phyloP scores from a whole-genome alignment of 92 coral and sea anemone species.

The Umimayanthus chanpuru region DNA sequence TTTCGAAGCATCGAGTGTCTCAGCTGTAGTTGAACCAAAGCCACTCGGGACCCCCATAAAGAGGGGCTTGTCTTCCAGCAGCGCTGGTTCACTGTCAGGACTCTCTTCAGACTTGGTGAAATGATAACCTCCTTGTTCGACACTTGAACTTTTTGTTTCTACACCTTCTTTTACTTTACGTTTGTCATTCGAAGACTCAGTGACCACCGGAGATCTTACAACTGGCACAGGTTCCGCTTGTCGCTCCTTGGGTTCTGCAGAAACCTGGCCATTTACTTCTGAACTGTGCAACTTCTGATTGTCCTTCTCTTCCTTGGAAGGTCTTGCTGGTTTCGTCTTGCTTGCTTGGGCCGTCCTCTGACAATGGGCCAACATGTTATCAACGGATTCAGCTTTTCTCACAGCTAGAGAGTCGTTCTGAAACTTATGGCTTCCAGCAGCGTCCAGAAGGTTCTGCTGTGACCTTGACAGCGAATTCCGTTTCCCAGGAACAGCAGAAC shows the following conservation, averaged over 20 bases:
- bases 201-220: background rate
- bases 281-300: background rate
- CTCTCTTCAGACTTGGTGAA: conserved; percentile 67
- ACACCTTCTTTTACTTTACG: background rate
- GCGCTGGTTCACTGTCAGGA: conserved; percentile 73
- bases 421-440: background rate
- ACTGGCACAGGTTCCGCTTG: background rate
- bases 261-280: background rate
- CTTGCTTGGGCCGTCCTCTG: conserved; percentile 12
- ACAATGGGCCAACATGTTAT: conserved; percentile 23
- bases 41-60: background rate
- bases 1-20: conserved; percentile 53
- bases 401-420: background rate
- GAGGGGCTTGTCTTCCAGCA: conserved; percentile 75
- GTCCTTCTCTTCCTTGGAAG: conserved; percentile 12
- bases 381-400: background rate
- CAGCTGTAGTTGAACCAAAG: conserved; percentile 22
- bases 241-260: background rate
- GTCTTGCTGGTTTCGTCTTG: background rate
- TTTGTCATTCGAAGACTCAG: background rate
- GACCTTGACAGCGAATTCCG: conserved; percentile 21
- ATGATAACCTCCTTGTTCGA: conserved; percentile 47
- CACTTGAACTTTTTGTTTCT: conserved; percentile 25
- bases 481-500: conserved; percentile 27
- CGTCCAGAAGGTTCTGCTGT: conserved; percentile 11